These are phyloP conservation scores for Allygus modestus DNA, from an alignment of 2,888 invertebrate genomes.

Conservation along the genomic window DNA sequence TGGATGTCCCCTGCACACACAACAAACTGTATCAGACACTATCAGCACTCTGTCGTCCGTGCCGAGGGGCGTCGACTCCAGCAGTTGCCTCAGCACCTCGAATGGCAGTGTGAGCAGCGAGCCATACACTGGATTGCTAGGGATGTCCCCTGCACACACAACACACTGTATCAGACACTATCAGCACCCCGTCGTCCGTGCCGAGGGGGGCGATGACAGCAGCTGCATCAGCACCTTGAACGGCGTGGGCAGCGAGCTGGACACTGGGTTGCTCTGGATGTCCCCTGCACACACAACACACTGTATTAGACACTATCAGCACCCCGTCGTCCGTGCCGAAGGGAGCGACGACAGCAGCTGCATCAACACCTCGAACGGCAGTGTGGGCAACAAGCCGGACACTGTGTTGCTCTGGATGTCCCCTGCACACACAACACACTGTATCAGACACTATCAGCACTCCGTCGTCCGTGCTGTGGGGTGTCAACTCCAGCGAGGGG, in stretches of 20 bases:
- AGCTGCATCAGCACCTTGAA: constrained; percentile 88
- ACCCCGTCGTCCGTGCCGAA: constrained; percentile 87
- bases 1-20: constrained; percentile 81
- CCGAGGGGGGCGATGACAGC: constrained; percentile 87
- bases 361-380: constrained; percentile 89
- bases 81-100: constrained; percentile 85
- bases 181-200: constrained; percentile 86
- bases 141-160: constrained; percentile 79
- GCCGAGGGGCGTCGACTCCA: constrained; percentile 86
- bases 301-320: constrained; percentile 73
- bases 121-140: constrained; percentile 83
- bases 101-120: constrained; percentile 86
- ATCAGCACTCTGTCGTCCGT: constrained; percentile 85
- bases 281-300: constrained; percentile 79
- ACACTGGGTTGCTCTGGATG: constrained; percentile 84
- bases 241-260: constrained; percentile 83
- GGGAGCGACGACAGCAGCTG: constrained; percentile 86
- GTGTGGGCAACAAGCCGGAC: constrained; percentile 81
- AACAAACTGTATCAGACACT: too few species aligned
- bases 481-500: constrained; percentile 83
- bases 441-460: constrained; percentile 76
- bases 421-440: constrained; percentile 73
- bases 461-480: constrained; percentile 87
- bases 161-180: constrained; percentile 48
- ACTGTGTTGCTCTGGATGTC: constrained; percentile 85